Conservation (phyloP, 2,797 vertebrate genomes). For the Eurystomus glaucurus region DNA sequence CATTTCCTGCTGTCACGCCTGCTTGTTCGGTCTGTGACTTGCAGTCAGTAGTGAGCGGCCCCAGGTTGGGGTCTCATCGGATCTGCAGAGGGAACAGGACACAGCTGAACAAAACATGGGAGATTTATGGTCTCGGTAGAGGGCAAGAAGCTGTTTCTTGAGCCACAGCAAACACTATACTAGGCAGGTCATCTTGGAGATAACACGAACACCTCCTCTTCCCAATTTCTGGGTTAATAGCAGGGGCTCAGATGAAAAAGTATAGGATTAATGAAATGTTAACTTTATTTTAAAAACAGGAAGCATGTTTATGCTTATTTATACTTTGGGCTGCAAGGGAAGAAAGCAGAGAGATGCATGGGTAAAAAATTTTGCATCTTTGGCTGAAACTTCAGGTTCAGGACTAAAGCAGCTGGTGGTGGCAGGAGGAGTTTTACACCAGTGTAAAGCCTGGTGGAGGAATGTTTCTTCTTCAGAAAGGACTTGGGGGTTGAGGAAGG, state of each 20-base stretch:
- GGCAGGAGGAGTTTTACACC: not conserved
- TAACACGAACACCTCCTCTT: not conserved
- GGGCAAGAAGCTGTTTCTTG: not conserved
- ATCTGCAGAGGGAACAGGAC: not conserved
- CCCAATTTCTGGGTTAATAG: not conserved
- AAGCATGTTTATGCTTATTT: not conserved
- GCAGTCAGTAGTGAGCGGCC: not conserved
- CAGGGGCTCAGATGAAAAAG: not conserved
- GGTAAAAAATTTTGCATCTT: not conserved
- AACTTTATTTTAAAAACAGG: not conserved
- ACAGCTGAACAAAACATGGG: fast-evolving
- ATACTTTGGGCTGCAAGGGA: not conserved
- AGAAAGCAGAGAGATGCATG: not conserved
- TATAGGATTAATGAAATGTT: not conserved
- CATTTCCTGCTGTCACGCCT: not conserved
- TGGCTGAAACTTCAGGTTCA: not conserved
- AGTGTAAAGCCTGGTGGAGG: not conserved
- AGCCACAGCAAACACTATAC: not conserved
- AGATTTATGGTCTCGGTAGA: fast-evolving
- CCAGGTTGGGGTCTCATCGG: fast-evolving
- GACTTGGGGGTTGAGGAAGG: not conserved
- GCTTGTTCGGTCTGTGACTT: not conserved
- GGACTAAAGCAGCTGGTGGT: not conserved
- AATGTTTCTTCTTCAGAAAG: not conserved
- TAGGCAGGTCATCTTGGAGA: not conserved